Conservation (phyloP, 2,113 vertebrate genomes). For the Malurus elegans region DNA sequence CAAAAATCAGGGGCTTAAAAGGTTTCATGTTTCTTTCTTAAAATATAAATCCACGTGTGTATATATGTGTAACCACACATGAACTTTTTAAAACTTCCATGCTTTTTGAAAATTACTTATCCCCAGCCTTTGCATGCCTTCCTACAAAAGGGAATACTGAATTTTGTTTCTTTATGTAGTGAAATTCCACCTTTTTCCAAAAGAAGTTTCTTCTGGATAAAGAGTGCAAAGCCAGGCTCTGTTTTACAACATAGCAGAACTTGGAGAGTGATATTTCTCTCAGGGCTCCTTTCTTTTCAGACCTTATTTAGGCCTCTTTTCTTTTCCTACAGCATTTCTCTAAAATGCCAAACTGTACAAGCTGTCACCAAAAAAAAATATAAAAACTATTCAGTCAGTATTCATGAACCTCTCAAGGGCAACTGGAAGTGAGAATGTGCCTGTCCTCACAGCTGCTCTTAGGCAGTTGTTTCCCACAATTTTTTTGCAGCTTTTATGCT, state of each 20-base stretch:
- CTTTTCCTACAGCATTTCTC: slow-evolving; percentile 32
- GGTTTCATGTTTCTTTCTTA: neutral
- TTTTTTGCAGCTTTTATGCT: neutral
- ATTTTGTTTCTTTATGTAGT: neutral
- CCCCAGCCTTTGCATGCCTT: neutral
- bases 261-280: slow-evolving; percentile 31
- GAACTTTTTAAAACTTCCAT: neutral
- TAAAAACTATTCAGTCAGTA: slow-evolving; percentile 6
- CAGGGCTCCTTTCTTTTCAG: slow-evolving; percentile 20
- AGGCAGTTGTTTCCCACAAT: neutral
- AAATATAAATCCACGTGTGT: neutral
- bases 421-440: neutral
- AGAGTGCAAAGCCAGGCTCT: neutral
- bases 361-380: neutral
- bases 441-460: neutral
- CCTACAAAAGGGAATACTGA: neutral
- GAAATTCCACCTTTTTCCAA: neutral
- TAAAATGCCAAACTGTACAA: slow-evolving; percentile 43
- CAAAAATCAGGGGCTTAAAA: neutral
- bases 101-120: neutral
- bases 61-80: neutral
- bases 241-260: slow-evolving; percentile 20
- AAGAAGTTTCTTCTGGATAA: neutral
- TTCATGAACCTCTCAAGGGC: neutral
- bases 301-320: slow-evolving; percentile 67